phyloP scores from a whole-genome alignment of 2,797 vertebrate species.

The Pogonophryne albipinna region DNA sequence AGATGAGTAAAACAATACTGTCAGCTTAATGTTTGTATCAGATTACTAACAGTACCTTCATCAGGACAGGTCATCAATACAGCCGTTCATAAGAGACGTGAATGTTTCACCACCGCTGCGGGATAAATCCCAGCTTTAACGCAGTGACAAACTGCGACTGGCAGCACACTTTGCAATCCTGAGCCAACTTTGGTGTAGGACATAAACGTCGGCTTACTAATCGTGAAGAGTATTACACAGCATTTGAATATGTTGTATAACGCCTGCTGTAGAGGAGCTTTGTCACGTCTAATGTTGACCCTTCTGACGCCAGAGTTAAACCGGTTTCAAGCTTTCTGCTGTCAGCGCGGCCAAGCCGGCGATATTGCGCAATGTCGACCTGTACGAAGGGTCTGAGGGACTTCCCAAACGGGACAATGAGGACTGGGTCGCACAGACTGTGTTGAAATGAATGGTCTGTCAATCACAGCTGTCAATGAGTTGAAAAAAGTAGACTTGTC shows the following conservation, averaged over 20 bases:
- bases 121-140: conserved; percentile 3
- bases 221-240: background rate
- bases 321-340: background rate
- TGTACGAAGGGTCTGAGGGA: background rate
- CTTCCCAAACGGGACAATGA: background rate
- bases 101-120: conserved; percentile 21
- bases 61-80: conserved; percentile 21
- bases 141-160: conserved; percentile 4
- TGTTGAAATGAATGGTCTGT: no score
- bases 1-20: conserved; percentile 19
- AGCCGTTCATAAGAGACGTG: background rate
- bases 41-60: conserved; percentile 29
- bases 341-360: background rate
- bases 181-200: background rate
- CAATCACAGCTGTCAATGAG: no score
- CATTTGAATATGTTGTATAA: background rate
- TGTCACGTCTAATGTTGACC: background rate
- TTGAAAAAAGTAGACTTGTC: no score
- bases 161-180: background rate
- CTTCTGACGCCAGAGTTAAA: background rate
- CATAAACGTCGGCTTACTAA: background rate
- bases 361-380: background rate
- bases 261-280: background rate
- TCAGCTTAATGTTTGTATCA: conserved; percentile 31
- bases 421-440: background rate